These are phyloP conservation scores for Drosophila trichaetosa DNA, from an alignment of 2,888 invertebrate species.

Conservation along the genomic window DNA sequence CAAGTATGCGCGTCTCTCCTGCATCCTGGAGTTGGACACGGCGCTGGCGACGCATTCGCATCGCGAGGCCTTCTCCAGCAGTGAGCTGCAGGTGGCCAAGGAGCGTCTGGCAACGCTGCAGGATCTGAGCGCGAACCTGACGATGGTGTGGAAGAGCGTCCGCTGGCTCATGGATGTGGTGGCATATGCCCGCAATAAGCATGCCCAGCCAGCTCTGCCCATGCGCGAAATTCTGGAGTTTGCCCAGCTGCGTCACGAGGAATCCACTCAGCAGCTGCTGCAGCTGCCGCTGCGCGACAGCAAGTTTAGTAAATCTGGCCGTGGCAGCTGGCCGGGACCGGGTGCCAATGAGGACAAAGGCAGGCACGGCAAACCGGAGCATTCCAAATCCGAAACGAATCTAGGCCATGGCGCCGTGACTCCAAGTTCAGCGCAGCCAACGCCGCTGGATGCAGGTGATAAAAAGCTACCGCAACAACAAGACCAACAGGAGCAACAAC, in stretches of 20 bases:
- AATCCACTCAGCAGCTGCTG: constrained; percentile 70
- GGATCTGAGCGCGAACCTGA: constrained; percentile 93
- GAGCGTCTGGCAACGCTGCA: constrained; percentile 93
- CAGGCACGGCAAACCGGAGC: constrained; percentile 86
- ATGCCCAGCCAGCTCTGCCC: constrained; percentile 83
- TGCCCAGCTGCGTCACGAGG: constrained; percentile 68
- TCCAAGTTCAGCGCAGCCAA: constrained; percentile 35
- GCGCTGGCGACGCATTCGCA: constrained; percentile 96
- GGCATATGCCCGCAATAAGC: constrained; percentile 94
- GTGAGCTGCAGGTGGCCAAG: constrained; percentile 94
- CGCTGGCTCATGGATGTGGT: constrained; percentile 99
- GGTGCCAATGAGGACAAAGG: constrained; percentile 74
- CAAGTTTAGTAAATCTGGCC: constrained; percentile 89
- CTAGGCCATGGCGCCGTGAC: constrained; percentile 79
- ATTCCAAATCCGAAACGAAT: constrained; percentile 93
- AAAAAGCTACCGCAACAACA: constrained; percentile 16
- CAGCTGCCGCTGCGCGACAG: constrained; percentile 87
- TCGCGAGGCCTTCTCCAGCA: constrained; percentile 96
- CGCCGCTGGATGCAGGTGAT: constrained; percentile 17
- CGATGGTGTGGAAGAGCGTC: constrained; percentile 95
- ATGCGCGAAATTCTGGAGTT: constrained; percentile 84
- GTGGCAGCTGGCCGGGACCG: constrained; percentile 95
- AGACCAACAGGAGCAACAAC: constrained; percentile 22
- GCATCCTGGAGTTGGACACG: constrained; percentile 96
- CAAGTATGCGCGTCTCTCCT: constrained; percentile 96